Evolutionary conservation across 2,797 vertebrate genomes (phyloP).

Genomic region (Masticophis lateralis): DNA sequence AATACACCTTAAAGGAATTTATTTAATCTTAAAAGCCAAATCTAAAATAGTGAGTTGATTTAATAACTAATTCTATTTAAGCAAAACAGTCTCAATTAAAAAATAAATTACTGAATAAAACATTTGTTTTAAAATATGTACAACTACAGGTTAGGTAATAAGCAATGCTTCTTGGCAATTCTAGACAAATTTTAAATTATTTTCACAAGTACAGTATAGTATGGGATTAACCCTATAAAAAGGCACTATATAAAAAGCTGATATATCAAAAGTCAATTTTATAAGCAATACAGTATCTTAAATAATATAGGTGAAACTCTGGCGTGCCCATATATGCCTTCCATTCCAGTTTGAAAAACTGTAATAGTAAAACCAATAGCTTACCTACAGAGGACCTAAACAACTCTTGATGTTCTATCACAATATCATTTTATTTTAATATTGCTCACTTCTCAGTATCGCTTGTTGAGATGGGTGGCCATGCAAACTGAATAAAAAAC

Average conservation of each 20-base stretch:
- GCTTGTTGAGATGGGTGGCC: neutral
- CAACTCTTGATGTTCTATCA: neutral
- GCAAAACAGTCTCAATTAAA: constrained; percentile 27
- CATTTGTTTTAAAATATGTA: neutral
- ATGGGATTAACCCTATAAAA: neutral
- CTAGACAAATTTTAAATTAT: neutral
- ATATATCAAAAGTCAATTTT: neutral
- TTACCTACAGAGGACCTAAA: neutral
- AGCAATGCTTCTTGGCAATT: neutral
- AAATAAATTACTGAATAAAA: neutral
- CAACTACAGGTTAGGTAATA: neutral
- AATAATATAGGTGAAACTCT: neutral
- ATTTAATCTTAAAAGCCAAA: neutral
- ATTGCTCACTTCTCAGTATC: neutral
- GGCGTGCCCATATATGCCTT: too few species aligned
- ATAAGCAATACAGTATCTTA: neutral
- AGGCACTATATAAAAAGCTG: neutral
- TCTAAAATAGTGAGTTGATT: neutral
- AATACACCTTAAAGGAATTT: neutral
- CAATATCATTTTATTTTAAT: neutral
- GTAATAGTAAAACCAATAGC: neutral
- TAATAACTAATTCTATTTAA: neutral
- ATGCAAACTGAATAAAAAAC: neutral
- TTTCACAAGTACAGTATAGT: neutral
- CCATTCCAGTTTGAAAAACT: neutral